phyloP scores from a whole-genome alignment of 2,888 invertebrate species.

The Diplazon laetatorius region DNA sequence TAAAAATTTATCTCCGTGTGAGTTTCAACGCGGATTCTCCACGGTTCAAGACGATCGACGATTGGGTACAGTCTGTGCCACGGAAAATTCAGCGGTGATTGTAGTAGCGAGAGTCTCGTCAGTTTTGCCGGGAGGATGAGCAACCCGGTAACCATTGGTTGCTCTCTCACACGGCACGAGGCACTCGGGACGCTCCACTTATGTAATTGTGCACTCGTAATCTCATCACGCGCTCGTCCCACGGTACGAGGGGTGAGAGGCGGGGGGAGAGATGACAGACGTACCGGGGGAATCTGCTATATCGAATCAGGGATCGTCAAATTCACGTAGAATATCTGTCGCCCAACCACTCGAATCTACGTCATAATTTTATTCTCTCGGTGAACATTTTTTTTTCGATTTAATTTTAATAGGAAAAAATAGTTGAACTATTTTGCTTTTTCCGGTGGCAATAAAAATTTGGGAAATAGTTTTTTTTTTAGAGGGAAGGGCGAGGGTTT shows the following conservation, averaged over 20 bases:
- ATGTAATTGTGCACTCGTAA: conserved; percentile 68
- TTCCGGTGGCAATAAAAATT: too few relatives aligned
- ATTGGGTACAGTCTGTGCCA: neutral
- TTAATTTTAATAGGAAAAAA: neutral
- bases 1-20: neutral
- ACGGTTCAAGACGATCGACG: conserved; percentile 18
- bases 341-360: neutral
- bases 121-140: conserved; percentile 15
- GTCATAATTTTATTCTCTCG: conserved; percentile 7
- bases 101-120: conserved; percentile 15
- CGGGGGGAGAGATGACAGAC: conserved; percentile 13
- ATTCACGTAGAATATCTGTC: conserved; percentile 35
- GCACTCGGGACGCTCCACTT: conserved; percentile 65
- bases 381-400: neutral
- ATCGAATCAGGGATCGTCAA: conserved; percentile 58
- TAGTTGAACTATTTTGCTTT: too few relatives aligned
- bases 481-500: too few relatives aligned
- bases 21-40: neutral
- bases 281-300: conserved; percentile 39
- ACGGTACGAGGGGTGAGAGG: conserved; percentile 25
- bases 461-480: too few relatives aligned
- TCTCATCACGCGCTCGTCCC: conserved; percentile 63
- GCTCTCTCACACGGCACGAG: conserved; percentile 60
- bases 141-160: conserved; percentile 16
- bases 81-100: neutral